Evolutionary conservation across 2,113 vertebrate species (phyloP), one percentile per base, ranked within the genome.

Genomic region (Notechis scutatus): DNA sequence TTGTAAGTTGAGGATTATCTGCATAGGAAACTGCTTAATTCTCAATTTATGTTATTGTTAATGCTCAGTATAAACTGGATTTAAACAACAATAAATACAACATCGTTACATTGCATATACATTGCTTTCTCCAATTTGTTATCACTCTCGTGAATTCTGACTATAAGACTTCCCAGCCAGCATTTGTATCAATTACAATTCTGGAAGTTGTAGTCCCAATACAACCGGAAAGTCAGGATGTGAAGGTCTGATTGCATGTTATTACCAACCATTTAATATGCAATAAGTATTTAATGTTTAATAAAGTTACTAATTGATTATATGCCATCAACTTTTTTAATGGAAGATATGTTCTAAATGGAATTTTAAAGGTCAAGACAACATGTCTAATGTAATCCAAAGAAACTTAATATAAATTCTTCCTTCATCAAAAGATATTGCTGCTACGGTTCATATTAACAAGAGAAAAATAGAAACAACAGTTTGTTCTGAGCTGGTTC

Each of bases 391-490:
- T 52, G 59, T 92, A 94, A 92, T 42, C 8, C 74, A 95, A 87
- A 54, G 42, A 93, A 93, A 93, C 93, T 94, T 94, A 81, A 55
- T 95, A 90, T 92, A 26, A 34, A 34, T 85, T 26, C 10, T 92
- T 81, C 87, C 94, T 93, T 85, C 92, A 12, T 64, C 74, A 42
- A 0, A 3, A 47, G 2, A 92, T 50, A 81, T 95, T 93, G 93
- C 93, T 94, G 10, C 89, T 95, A 93, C 50, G n/a, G 39, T 94
- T 81, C 92, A 87, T 1, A 6, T 94, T 93, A 95, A 89, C 21
- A 88, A 91, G 87, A 91, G 90, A 91, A 93, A 92, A 95, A 91
- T 85, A 91, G 59, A 52, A 96, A 87, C 92, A 96, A 95, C 92
- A 93, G 55, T 95, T 94, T 96, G 92, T 95, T 95, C 93, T 81